phyloP scores from a whole-genome alignment of 1,140 invertebrate genomes.

The Vanessa tameamea region DNA sequence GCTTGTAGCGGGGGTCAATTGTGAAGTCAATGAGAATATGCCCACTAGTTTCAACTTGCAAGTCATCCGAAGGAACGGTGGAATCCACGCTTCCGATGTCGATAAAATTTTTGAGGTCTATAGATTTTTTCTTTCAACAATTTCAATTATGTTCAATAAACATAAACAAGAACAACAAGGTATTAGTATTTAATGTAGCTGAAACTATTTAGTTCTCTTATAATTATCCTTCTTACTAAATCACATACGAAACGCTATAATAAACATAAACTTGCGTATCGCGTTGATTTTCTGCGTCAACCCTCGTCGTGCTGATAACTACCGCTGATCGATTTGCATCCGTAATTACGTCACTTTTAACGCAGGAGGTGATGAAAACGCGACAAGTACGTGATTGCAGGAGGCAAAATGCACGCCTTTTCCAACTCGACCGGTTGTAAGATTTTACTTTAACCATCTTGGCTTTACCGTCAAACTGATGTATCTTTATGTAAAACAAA shows the following conservation, averaged over 20 bases:
- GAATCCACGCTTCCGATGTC: conserved; percentile 73
- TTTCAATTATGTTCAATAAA: conserved; percentile 26
- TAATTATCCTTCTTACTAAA: conserved; percentile 66
- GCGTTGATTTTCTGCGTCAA: conserved; percentile 72
- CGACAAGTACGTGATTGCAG: conserved; percentile 73
- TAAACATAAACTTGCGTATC: conserved; percentile 67
- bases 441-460: conserved; percentile 54
- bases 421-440: conserved; percentile 62
- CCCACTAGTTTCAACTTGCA: conserved; percentile 64
- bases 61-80: conserved; percentile 71
- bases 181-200: conserved; percentile 10
- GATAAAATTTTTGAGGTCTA: conserved; percentile 43
- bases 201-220: conserved; percentile 19
- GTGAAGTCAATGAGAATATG: conserved; percentile 76
- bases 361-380: conserved; percentile 75
- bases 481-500: neutral
- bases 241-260: conserved; percentile 61
- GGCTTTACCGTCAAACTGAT: conserved; percentile 12
- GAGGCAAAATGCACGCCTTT: conserved; percentile 59
- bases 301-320: conserved; percentile 69
- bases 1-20: conserved; percentile 67
- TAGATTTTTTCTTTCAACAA: conserved; percentile 16
- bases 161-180: neutral
- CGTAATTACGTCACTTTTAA: conserved; percentile 78
- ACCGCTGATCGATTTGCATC: conserved; percentile 77